Evolutionary conservation across 2,113 vertebrate genomes (phyloP).

Genomic region (Nettapus auritus): DNA sequence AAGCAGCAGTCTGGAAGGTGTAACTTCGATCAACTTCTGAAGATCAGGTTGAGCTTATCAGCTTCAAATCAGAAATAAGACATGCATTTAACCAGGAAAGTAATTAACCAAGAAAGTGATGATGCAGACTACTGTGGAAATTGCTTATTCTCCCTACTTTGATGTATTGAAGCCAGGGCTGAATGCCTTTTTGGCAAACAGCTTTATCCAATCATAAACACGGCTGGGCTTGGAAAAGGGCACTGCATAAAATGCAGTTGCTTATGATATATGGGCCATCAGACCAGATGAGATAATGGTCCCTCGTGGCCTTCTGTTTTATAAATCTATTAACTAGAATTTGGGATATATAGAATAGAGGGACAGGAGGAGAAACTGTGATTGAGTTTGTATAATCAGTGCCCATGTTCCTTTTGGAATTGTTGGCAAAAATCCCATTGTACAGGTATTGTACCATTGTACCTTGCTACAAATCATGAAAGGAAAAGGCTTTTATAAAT

Average conservation of each 20-base stretch:
- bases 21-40: background rate
- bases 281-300: constrained; percentile 25
- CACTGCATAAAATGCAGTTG: constrained; percentile 3
- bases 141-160: background rate
- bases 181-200: constrained; percentile 22
- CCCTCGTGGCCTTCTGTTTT: background rate
- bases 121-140: background rate
- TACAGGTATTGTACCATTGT: background rate
- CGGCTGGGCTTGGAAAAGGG: background rate
- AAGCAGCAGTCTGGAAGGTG: background rate
- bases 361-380: background rate
- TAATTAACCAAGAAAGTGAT: background rate
- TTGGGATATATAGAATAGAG: background rate
- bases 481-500: background rate
- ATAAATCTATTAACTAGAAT: constrained; percentile 42
- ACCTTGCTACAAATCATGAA: background rate
- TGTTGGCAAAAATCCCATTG: background rate
- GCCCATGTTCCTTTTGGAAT: background rate
- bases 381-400: background rate
- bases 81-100: background rate
- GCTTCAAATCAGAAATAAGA: background rate
- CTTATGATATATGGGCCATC: constrained; percentile 3
- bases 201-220: constrained; percentile 10
- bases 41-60: background rate
- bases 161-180: background rate